Conservation (phyloP, 2,888 invertebrate species). For the Melanostoma mellinum region DNA sequence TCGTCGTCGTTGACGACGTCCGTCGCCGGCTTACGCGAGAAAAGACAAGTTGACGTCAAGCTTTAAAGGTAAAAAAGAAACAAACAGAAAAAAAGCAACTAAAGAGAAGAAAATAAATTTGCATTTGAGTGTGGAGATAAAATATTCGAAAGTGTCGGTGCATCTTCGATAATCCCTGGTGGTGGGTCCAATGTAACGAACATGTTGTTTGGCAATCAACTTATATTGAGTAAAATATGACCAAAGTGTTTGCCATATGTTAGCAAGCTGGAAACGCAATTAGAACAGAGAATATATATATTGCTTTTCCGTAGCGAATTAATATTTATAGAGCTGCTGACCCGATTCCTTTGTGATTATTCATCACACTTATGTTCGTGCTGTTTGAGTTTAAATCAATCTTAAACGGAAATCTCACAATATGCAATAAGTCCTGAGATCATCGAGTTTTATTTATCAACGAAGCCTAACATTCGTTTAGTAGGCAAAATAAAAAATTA, state of each 20-base stretch:
- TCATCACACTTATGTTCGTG: too few relatives aligned
- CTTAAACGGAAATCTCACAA: too few relatives aligned
- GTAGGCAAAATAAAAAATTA: too few relatives aligned
- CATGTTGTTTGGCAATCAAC: conserved; percentile 5
- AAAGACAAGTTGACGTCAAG: conserved; percentile 58
- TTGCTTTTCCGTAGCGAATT: conserved; percentile 20
- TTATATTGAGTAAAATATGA: conserved; percentile 16
- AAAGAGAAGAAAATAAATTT: conserved; percentile 28
- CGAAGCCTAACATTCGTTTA: too few relatives aligned
- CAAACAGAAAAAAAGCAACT: conserved; percentile 18
- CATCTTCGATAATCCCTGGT: conserved; percentile 15
- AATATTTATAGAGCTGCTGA: conserved; percentile 19
- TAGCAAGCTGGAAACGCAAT: conserved; percentile 7
- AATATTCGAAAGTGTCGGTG: conserved; percentile 17
- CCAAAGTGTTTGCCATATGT: conserved; percentile 8
- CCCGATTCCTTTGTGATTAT: too few relatives aligned
- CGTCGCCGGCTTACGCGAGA: conserved; percentile 5
- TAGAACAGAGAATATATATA: conserved; percentile 29
- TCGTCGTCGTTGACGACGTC: background rate
- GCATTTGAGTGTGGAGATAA: conserved; percentile 7
- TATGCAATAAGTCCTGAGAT: too few relatives aligned
- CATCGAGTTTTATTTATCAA: too few relatives aligned
- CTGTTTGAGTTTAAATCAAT: too few relatives aligned
- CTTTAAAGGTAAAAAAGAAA: conserved; percentile 33
- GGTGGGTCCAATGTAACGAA: background rate